These are phyloP conservation scores for Sarcophaga caerulescens DNA, from an alignment of 2,888 invertebrate species.

Conservation along the genomic window DNA sequence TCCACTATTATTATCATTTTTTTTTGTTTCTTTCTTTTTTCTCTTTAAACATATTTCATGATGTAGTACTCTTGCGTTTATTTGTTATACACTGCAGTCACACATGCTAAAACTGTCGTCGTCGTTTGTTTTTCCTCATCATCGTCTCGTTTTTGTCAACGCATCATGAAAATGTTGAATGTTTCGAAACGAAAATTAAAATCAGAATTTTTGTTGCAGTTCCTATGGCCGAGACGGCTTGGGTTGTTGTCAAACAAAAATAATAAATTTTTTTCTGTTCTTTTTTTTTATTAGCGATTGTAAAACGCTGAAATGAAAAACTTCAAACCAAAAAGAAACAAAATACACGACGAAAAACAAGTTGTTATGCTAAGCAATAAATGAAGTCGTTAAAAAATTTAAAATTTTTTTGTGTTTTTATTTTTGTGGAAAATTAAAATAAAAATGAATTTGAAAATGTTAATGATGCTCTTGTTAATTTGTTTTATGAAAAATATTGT, in stretches of 20 bases:
- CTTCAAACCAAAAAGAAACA: background rate
- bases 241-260: constrained; percentile 27
- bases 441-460: constrained; percentile 68
- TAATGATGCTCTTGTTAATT: constrained; percentile 78
- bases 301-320: background rate
- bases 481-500: constrained; percentile 65
- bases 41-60: background rate
- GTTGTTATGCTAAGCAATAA: constrained; percentile 74
- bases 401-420: background rate
- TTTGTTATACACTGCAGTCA: background rate
- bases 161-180: constrained; percentile 68
- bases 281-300: constrained; percentile 34
- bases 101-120: constrained; percentile 58
- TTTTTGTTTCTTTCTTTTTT: background rate
- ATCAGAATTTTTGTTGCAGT: constrained; percentile 4
- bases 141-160: constrained; percentile 60
- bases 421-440: constrained; percentile 10
- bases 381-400: constrained; percentile 78
- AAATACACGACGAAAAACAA: background rate
- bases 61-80: background rate
- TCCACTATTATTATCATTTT: no score
- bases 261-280: background rate
- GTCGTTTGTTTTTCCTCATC: background rate
- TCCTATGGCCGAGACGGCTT: background rate
- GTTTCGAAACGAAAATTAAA: constrained; percentile 26